These are phyloP conservation scores for Nomada fucata DNA, from an alignment of 2,888 invertebrate genomes.

Conservation along the genomic window DNA sequence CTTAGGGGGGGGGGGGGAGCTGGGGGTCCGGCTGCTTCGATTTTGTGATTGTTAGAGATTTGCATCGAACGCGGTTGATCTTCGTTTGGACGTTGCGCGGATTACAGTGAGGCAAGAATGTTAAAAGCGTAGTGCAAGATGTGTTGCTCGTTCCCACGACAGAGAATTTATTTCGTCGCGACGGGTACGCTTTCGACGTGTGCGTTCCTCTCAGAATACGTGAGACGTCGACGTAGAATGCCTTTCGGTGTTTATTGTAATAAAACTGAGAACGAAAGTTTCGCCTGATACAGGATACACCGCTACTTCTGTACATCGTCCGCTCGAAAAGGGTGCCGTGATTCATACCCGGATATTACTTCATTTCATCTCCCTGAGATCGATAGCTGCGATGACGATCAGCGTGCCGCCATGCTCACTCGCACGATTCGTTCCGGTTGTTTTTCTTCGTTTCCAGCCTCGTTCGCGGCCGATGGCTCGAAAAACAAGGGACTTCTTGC, in stretches of 20 bases:
- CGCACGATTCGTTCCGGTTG: conserved; percentile 37
- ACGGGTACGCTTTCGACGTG: too few relatives aligned
- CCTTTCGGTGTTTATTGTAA: neutral
- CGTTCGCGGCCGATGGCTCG: neutral
- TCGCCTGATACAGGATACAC: neutral
- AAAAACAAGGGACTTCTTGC: neutral
- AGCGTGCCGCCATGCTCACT: neutral
- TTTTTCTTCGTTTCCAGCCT: conserved; percentile 26
- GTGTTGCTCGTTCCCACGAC: too few relatives aligned
- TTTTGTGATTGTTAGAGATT: neutral
- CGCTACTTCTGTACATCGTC: neutral
- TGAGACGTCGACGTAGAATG: too few relatives aligned
- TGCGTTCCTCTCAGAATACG: too few relatives aligned
- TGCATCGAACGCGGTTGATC: neutral
- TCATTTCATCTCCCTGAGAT: neutral
- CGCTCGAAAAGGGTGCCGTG: neutral
- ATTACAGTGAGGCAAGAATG: too few relatives aligned
- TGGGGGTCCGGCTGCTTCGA: neutral
- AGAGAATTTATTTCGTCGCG: too few relatives aligned
- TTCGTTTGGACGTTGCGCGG: too few relatives aligned
- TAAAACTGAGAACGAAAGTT: neutral
- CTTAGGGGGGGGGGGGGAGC: too few relatives aligned
- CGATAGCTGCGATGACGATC: conserved; percentile 7
- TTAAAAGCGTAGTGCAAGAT: too few relatives aligned
- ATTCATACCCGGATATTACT: neutral